A percentile compares a stretch with the other conserved stretches of the same genome.
Evolutionary conservation across 2,797 vertebrate species (phyloP).

Genomic region (Gallinago solitaria): DNA sequence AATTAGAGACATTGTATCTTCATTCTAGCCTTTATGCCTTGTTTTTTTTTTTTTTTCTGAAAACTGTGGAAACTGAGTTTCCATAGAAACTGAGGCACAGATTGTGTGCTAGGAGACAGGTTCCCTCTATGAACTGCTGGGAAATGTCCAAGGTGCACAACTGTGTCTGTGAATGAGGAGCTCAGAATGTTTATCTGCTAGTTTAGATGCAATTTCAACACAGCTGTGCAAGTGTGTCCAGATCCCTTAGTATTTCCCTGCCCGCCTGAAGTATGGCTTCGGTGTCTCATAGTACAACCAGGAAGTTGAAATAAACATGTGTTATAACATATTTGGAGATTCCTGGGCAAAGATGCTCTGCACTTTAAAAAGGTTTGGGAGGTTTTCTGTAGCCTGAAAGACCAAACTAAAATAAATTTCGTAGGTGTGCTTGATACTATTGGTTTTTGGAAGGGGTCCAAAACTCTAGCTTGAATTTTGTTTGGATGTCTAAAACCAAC

Average conservation of each 20-base stretch:
- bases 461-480: background rate
- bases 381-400: background rate
- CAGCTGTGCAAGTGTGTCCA: slow-evolving; percentile 47
- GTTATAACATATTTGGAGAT: background rate
- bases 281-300: background rate
- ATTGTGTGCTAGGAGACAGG: slow-evolving; percentile 15
- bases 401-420: background rate
- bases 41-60: background rate
- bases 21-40: background rate
- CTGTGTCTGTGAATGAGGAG: background rate
- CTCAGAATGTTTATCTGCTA: slow-evolving; percentile 44
- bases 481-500: background rate
- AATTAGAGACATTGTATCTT: background rate
- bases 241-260: background rate
- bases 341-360: background rate
- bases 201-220: slow-evolving; percentile 37
- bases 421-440: background rate
- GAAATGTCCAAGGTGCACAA: slow-evolving; percentile 37
- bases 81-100: slow-evolving; percentile 69
- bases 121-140: background rate
- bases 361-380: slow-evolving; percentile 2
- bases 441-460: background rate
- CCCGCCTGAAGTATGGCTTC: background rate
- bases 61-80: slow-evolving; percentile 13
- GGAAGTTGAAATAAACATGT: background rate